These are phyloP conservation scores for Pimephales promelas DNA, from an alignment of 2,113 vertebrate genomes.

Conservation along the genomic window DNA sequence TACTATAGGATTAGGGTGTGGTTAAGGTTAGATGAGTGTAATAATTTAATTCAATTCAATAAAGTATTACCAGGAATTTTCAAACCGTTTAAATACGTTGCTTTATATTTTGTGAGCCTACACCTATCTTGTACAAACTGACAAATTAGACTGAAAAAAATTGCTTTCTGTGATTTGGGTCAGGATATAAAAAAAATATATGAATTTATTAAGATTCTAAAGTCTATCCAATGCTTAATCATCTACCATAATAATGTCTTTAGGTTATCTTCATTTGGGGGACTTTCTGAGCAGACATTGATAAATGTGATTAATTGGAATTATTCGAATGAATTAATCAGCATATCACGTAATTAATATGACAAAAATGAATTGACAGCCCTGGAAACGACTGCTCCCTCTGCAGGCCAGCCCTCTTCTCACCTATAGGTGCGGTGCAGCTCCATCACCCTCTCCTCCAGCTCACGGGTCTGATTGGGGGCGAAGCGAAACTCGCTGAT, in stretches of 20 bases:
- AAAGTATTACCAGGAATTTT: neutral
- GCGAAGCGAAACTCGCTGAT: slow-evolving; percentile 93
- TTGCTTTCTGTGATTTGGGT: neutral
- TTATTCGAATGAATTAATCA: neutral
- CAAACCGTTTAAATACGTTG: neutral
- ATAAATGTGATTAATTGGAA: neutral
- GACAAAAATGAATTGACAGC: neutral
- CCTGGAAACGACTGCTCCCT: neutral
- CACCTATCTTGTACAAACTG: neutral
- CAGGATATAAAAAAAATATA: neutral
- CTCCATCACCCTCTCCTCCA: slow-evolving; percentile 98
- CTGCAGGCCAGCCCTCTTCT: neutral
- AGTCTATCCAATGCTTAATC: neutral
- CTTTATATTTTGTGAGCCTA: neutral
- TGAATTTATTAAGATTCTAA: neutral
- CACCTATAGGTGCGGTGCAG: slow-evolving; percentile 95
- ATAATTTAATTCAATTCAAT: too few relatives aligned
- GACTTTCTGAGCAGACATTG: neutral
- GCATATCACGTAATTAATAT: slow-evolving; percentile 18
- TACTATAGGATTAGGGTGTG: too few relatives aligned
- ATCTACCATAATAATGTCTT: neutral
- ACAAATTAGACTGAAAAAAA: neutral
- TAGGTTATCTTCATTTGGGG: neutral
- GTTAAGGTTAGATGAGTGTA: too few relatives aligned
- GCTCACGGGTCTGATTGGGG: slow-evolving; percentile 93